These are phyloP conservation scores for Lethrus apterus DNA, from an alignment of 1,140 invertebrate species.

Conservation along the genomic window DNA sequence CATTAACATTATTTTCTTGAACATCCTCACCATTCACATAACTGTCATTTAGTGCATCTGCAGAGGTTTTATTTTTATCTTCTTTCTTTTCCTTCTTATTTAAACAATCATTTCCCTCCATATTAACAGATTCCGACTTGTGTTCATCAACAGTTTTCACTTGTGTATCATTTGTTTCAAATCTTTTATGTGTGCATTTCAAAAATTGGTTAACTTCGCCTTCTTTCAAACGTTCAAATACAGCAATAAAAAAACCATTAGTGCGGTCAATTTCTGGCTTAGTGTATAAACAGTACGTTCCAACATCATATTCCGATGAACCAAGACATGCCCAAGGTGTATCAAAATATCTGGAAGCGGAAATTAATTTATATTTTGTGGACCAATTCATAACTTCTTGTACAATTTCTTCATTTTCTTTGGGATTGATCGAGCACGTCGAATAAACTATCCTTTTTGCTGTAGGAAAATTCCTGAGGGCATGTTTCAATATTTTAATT, in stretches of 20 bases:
- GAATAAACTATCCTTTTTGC: conserved; percentile 87
- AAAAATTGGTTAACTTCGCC: conserved; percentile 33
- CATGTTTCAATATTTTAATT: conserved; percentile 75
- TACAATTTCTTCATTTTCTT: conserved; percentile 91
- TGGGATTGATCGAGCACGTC: conserved; percentile 81
- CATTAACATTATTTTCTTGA: conserved; percentile 8
- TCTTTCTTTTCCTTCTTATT: conserved; percentile 2
- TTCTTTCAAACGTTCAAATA: conserved; percentile 60
- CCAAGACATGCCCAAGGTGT: conserved; percentile 62
- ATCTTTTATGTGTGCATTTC: conserved; percentile 23
- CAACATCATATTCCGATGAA: conserved; percentile 53
- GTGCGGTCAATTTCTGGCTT: conserved; percentile 67
- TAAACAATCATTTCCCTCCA: not conserved
- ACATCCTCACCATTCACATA: conserved; percentile 6
- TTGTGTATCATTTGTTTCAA: conserved; percentile 19
- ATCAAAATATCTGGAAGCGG: conserved; percentile 50
- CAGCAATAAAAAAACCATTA: conserved; percentile 91
- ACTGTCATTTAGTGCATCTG: conserved; percentile 3
- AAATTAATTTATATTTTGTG: conserved; percentile 55
- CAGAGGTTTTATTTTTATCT: conserved; percentile 13
- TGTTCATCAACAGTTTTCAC: not conserved
- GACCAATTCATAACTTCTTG: conserved; percentile 51
- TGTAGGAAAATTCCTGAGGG: conserved; percentile 72
- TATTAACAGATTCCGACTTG: conserved; percentile 1
- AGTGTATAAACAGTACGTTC: conserved; percentile 71